Evolutionary conservation across 2,888 invertebrate genomes (phyloP), one percentile per base, ranked within the genome.

Genomic region (Seira sanloemensis): DNA sequence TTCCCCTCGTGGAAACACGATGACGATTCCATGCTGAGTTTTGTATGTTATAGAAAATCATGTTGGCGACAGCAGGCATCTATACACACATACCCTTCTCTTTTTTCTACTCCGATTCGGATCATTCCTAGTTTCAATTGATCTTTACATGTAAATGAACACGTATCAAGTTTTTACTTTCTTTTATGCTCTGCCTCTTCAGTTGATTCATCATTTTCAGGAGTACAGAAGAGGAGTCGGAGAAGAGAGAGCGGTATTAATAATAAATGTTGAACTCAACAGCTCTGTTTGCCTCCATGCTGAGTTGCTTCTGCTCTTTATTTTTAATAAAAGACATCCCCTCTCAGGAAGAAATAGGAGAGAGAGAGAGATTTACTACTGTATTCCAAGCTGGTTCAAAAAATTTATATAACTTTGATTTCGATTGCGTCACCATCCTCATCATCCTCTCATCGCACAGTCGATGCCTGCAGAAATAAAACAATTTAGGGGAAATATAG

Each of bases 281-380:
- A 72, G 72, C 65, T 67, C n/a, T 79, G 79, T 79, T 79, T 79
- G 67, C 67, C 23, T 79, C 73, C 79, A 79, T 73, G 72, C 79
- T 79, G 79, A 1, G 50, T 73, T 21, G 67, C 16, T 24, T 37
- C 5, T 37, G 37, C 37, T 37, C 37, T 37, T 37, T 12, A 37
- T 37, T 37, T n/a, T 37, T 37, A 37, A 37, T 37, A 37, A 37
- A 37, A 37, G 37, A 12, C 37, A 4, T 37, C 37, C n/a, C 37
- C 37, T 37, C 37, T 12, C 4, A 37, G 12, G 37, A 37, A 37
- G 37, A n/a, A n/a, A n/a, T n/a, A n/a, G n/a, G n/a, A n/a, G n/a
- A n/a, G n/a, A n/a, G n/a, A n/a, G n/a, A n/a, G n/a, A 37, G 37
- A 37, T 37, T 37, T 12, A 37, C 4, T 37, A 37, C 12, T 7